Evolutionary conservation across 1,140 invertebrate species (phyloP).

Genomic region (Brachionus rubens): DNA sequence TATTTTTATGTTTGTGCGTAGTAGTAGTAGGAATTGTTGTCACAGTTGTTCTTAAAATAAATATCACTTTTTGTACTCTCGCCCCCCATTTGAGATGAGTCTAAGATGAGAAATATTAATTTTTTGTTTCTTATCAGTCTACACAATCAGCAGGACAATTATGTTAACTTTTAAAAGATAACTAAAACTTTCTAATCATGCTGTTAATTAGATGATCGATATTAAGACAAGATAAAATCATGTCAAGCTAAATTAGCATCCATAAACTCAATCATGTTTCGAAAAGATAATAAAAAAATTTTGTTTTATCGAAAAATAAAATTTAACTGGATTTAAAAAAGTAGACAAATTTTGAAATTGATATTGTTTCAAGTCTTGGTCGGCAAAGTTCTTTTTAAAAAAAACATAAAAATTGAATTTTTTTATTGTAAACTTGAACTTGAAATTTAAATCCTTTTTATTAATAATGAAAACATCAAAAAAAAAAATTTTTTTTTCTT

Average conservation of each 20-base stretch:
- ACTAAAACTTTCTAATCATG: neutral
- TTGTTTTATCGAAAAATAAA: too few relatives aligned
- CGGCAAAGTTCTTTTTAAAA: slow-evolving; percentile 26
- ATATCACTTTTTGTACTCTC: slow-evolving; percentile 23
- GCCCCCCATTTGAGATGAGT: neutral
- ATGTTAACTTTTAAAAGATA: too few relatives aligned
- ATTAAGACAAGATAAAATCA: neutral
- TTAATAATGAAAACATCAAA: too few relatives aligned
- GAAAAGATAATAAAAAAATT: too few relatives aligned
- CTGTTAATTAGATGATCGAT: neutral
- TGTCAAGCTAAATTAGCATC: slow-evolving; percentile 17
- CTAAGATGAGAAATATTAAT: slow-evolving; percentile 15
- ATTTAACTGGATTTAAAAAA: too few relatives aligned
- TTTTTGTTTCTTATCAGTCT: neutral
- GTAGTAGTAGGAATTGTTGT: neutral
- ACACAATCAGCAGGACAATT: neutral
- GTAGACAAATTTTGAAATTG: neutral
- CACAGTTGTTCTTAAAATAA: slow-evolving; percentile 37
- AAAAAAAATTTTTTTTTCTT: neutral
- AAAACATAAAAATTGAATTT: neutral
- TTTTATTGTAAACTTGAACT: slow-evolving; percentile 19
- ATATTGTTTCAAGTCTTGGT: slow-evolving; percentile 13
- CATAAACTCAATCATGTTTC: slow-evolving; percentile 1
- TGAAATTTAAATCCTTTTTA: slow-evolving; percentile 34
- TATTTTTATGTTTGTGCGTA: neutral